Evolutionary conservation across 2,797 vertebrate genomes (phyloP).

Genomic region (Sebastes aleutianus): DNA sequence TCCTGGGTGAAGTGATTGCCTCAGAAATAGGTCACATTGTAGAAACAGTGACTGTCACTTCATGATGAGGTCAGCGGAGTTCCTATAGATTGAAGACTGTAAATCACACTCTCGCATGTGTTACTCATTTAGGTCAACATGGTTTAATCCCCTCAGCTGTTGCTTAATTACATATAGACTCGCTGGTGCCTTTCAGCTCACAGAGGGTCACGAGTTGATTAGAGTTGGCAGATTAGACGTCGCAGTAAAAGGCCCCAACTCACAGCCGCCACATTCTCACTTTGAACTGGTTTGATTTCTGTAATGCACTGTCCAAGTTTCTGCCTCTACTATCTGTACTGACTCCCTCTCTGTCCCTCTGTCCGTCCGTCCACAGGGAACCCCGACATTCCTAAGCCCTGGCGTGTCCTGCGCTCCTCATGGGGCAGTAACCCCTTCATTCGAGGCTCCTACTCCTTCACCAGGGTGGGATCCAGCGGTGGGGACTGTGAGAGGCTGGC

Average conservation of each 20-base stretch:
- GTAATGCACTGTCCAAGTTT: background rate
- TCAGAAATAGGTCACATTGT: slow-evolving; percentile 51
- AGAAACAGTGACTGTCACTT: slow-evolving; percentile 12
- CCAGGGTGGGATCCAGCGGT: slow-evolving; percentile 95
- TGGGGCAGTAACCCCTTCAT: slow-evolving; percentile 97
- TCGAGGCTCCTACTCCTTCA: slow-evolving; percentile 97
- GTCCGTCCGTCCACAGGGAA: slow-evolving; percentile 83
- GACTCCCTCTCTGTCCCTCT: background rate
- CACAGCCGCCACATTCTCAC: background rate
- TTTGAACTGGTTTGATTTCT: background rate
- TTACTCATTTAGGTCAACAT: slow-evolving; percentile 60
- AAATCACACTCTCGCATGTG: slow-evolving; percentile 7
- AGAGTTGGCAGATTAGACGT: slow-evolving; percentile 43
- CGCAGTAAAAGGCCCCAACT: background rate
- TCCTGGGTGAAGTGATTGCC: background rate
- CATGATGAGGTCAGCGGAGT: slow-evolving; percentile 36
- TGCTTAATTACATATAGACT: slow-evolving; percentile 61
- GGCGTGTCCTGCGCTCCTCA: slow-evolving; percentile 93
- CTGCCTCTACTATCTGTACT: background rate
- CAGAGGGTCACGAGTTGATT: slow-evolving; percentile 46
- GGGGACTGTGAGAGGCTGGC: slow-evolving; percentile 93
- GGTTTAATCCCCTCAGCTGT: slow-evolving; percentile 67
- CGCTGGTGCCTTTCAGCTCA: slow-evolving; percentile 33
- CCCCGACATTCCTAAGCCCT: slow-evolving; percentile 97
- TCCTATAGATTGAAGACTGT: slow-evolving; percentile 33